Evolutionary conservation across 2,113 vertebrate species (phyloP), one percentile per base, ranked within the genome.

Genomic region (Pungitius pungitius): DNA sequence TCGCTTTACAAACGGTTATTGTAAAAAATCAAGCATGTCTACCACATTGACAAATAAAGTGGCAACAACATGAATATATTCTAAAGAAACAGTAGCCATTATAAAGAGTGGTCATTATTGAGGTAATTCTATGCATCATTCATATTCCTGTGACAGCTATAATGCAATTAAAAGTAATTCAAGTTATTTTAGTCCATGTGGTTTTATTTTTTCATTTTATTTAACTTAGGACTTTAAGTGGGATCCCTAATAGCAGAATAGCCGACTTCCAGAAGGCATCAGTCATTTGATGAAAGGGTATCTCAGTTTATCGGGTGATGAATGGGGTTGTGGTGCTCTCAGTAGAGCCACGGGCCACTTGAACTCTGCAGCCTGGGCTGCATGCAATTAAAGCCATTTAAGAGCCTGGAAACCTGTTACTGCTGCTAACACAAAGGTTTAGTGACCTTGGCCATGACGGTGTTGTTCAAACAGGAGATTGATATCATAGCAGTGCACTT

Each of bases 251-350:
- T 30, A 61, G 62, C 49, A 54, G 22, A 72, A 26, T n/a, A 55
- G 74, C 52, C 62, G 43, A 52, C 47, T 59, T 47, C 61, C 26
- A 62, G 49, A 78, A 47, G 63, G 49, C 57, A 64, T 68, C 58
- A 30, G 30, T 80, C 85, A 67, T 65, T 42, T 75, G 60, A 66
- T 78, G 58, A 78, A 63, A 70, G 27, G 30, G 14, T 14, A 52
- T 66, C 69, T 52, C 58, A 56, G 26, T 79, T 86, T 84, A 81
- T 63, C 1, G 22, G 62, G 69, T 60, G 73, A 83, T 84, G 76
- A 69, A 78, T 83, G 75, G 64, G 26, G 58, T 78, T 83, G 74
- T 67, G 77, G n/a, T 68, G 30, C 20, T 69, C 60, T 65, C 67
- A 60, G 68, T 63, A 58, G 75, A 77, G 62, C 33, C 8, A 39